Percentiles rank a stretch among this genome's conserved stretches.
phyloP scores from a whole-genome alignment of 2,888 invertebrate species.

The Caradrina kadenii region DNA sequence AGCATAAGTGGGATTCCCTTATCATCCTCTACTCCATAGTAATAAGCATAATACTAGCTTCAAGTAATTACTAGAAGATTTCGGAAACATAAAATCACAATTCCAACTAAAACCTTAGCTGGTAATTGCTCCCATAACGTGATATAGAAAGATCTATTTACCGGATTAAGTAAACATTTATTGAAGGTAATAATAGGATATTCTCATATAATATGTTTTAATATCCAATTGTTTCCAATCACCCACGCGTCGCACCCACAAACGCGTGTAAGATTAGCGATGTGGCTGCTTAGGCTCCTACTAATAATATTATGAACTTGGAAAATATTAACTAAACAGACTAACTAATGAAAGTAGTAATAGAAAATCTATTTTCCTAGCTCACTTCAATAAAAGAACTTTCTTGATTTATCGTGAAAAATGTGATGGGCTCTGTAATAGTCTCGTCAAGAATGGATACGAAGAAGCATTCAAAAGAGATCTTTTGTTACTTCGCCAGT shows the following conservation, averaged over 20 bases:
- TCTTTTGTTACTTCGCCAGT: background rate
- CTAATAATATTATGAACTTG: constrained; percentile 13
- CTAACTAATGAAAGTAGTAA: background rate
- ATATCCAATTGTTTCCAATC: constrained; percentile 32
- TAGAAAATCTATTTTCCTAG: constrained; percentile 7
- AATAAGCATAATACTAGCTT: background rate
- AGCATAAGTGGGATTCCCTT: no score
- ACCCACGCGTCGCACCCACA: constrained; percentile 43
- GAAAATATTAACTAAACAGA: constrained; percentile 2
- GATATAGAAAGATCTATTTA: constrained; percentile 25
- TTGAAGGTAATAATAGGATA: constrained; percentile 38
- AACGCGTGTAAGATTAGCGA: constrained; percentile 13
- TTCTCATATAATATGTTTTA: constrained; percentile 25
- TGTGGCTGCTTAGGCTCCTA: constrained; percentile 17
- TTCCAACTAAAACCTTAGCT: background rate
- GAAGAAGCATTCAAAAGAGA: background rate
- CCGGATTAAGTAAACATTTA: constrained; percentile 33
- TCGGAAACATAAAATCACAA: background rate
- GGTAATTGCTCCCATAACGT: constrained; percentile 16
- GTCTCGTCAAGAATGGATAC: background rate
- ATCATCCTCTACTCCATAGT: background rate
- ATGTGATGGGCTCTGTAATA: background rate
- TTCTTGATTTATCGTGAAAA: background rate
- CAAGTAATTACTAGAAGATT: background rate
- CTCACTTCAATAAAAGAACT: background rate